Conservation (phyloP, 2,797 vertebrate species). For the Sciurus carolinensis region DNA sequence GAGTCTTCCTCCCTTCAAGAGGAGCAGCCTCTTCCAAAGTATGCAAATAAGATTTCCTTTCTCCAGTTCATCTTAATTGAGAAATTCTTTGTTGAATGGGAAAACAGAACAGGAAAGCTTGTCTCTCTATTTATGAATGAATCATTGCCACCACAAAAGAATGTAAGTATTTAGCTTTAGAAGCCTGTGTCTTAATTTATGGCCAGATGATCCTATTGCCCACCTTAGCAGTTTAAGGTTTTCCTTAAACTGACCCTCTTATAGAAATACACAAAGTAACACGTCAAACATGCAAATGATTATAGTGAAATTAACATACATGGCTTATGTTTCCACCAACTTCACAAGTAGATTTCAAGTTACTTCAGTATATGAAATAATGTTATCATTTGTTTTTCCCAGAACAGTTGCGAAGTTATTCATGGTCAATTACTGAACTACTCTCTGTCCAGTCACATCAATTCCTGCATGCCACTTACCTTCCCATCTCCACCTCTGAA, state of each 20-base stretch:
- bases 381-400: not conserved
- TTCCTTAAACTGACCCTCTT: not conserved
- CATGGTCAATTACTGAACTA: not conserved
- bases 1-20: not conserved
- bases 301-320: not conserved
- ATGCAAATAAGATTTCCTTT: not conserved
- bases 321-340: not conserved
- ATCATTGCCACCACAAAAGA: not conserved
- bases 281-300: not conserved
- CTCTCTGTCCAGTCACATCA: not conserved
- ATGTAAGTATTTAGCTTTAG: not conserved
- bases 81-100: conserved; percentile 1
- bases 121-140: not conserved
- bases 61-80: not conserved
- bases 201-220: not conserved
- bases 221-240: not conserved
- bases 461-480: not conserved
- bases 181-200: not conserved
- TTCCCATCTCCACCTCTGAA: not conserved
- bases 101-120: not conserved
- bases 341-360: not conserved
- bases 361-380: not conserved
- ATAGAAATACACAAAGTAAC: not conserved
- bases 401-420: not conserved
- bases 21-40: not conserved